Conservation (phyloP, 2,113 vertebrate species). For the Zosterops borbonicus region DNA sequence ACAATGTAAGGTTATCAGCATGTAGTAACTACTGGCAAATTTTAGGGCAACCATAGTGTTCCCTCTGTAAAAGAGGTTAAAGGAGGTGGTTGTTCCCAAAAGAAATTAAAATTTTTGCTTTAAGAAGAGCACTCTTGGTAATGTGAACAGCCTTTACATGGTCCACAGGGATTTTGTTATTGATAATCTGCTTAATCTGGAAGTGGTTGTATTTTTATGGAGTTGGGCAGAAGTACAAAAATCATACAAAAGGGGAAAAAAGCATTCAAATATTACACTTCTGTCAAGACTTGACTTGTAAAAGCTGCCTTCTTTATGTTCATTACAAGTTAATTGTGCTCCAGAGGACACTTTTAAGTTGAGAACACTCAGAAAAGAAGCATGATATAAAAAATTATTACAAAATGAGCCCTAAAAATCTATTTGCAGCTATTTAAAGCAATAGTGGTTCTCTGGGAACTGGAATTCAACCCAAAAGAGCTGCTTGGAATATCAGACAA, state of each 20-base stretch:
- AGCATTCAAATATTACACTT: neutral
- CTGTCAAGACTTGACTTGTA: neutral
- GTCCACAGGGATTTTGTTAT: neutral
- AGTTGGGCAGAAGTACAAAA: neutral
- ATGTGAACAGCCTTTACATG: neutral
- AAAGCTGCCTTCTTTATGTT: slow-evolving; percentile 1
- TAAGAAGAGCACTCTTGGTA: neutral
- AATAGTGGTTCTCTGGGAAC: neutral
- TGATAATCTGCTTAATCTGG: neutral
- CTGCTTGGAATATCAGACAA: neutral
- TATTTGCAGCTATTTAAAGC: slow-evolving; percentile 23
- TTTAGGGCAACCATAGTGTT: neutral
- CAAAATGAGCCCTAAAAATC: neutral
- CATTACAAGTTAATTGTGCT: neutral
- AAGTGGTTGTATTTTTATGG: neutral
- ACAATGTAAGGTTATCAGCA: neutral
- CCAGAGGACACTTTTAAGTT: neutral
- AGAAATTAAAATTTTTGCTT: neutral
- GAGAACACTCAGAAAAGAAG: neutral
- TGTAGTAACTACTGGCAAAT: neutral
- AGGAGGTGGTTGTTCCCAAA: neutral
- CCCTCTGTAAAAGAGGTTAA: neutral
- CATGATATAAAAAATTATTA: neutral
- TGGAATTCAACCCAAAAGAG: slow-evolving; percentile 2
- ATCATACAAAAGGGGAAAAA: neutral